These are phyloP conservation scores for Bemisia tabaci DNA, from an alignment of 1,140 invertebrate species.

Conservation along the genomic window DNA sequence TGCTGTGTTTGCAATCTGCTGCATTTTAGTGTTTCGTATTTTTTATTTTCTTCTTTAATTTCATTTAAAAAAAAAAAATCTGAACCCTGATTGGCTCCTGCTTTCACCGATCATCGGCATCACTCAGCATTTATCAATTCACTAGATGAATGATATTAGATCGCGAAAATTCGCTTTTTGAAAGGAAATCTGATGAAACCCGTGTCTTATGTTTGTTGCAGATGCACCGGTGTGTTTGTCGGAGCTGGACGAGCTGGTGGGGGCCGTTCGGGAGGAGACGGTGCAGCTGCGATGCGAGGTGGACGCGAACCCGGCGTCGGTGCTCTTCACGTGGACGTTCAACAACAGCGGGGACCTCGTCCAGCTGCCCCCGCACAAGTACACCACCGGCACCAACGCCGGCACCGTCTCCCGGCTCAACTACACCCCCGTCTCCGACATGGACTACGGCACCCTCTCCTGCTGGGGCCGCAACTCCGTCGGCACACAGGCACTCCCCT, in stretches of 20 bases:
- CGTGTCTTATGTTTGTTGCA: constrained; percentile 31
- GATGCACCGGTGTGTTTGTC: constrained; percentile 67
- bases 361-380: constrained; percentile 50
- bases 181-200: too few relatives aligned
- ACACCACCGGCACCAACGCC: constrained; percentile 37
- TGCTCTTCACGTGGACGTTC: constrained; percentile 76
- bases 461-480: constrained; percentile 73
- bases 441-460: constrained; percentile 74
- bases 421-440: constrained; percentile 68
- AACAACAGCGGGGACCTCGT: constrained; percentile 72
- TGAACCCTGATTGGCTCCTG: too few relatives aligned
- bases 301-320: constrained; percentile 64
- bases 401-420: constrained; percentile 61
- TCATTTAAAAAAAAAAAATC: too few relatives aligned
- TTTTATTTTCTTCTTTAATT: too few relatives aligned
- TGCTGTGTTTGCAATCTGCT: too few relatives aligned
- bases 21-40: too few relatives aligned
- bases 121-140: too few relatives aligned
- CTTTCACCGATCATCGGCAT: too few relatives aligned
- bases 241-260: constrained; percentile 55
- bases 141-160: too few relatives aligned
- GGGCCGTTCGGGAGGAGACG: constrained; percentile 72
- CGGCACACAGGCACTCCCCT: constrained; percentile 67
- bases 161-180: too few relatives aligned
- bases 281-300: constrained; percentile 68